Percentiles rank a stretch among this genome's conserved stretches.
Evolutionary conservation across 2,113 vertebrate genomes (phyloP).

Genomic region (Trochalopteron elliotii): DNA sequence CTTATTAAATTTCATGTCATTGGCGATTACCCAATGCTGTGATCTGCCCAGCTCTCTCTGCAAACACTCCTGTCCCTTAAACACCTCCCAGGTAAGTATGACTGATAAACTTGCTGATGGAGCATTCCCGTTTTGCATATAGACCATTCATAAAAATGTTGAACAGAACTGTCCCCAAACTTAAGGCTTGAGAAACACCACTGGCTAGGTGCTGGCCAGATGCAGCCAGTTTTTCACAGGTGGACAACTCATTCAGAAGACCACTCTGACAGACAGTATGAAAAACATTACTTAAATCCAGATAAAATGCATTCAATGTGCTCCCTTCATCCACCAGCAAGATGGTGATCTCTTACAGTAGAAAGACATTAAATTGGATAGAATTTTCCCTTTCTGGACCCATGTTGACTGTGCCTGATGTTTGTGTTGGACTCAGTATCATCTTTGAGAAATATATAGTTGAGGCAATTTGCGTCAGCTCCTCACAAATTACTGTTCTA

Average conservation of each 20-base stretch:
- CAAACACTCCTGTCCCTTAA: background rate
- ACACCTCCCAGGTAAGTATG: background rate
- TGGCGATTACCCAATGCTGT: background rate
- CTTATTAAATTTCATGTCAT: background rate
- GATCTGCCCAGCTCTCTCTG: background rate
- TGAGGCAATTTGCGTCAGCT: background rate
- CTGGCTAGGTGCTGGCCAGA: fast-evolving
- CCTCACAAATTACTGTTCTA: background rate
- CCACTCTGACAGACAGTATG: background rate
- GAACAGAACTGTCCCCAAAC: background rate
- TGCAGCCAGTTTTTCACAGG: background rate
- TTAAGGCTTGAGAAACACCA: background rate
- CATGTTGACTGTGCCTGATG: background rate
- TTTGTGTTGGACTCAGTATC: background rate
- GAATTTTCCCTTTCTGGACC: background rate
- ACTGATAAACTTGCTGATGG: background rate
- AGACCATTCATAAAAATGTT: background rate
- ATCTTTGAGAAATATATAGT: background rate
- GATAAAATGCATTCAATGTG: background rate
- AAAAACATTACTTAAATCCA: background rate
- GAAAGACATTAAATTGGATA: background rate
- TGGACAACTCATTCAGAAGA: background rate
- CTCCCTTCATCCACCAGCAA: background rate
- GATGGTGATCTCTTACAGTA: background rate
- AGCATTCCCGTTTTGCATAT: background rate